Evolutionary conservation across 2,888 invertebrate species (phyloP).

Genomic region (Spodoptera picta): DNA sequence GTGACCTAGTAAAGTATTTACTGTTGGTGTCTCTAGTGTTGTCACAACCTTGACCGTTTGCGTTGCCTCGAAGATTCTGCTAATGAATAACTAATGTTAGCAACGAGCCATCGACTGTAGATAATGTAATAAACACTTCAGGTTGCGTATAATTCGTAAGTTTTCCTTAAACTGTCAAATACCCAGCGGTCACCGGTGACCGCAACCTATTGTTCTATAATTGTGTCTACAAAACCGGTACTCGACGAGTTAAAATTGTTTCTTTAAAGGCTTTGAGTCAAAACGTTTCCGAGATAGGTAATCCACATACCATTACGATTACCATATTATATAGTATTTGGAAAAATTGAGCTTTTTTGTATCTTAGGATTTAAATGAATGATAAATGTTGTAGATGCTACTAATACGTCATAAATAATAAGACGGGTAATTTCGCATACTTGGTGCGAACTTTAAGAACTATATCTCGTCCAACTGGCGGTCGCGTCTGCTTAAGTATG

Average conservation of each 20-base stretch:
- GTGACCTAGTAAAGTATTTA: constrained; percentile 72
- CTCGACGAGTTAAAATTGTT: too few species aligned
- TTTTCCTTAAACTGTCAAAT: too few species aligned
- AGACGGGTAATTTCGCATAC: constrained; percentile 38
- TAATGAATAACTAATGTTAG: constrained; percentile 59
- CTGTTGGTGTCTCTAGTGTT: constrained; percentile 57
- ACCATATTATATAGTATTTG: constrained; percentile 17
- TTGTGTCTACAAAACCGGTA: too few species aligned
- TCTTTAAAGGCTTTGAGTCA: constrained; percentile 32
- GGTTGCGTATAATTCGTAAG: constrained; percentile 30
- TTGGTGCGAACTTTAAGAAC: constrained; percentile 59
- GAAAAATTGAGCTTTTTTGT: constrained; percentile 21
- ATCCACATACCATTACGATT: constrained; percentile 34
- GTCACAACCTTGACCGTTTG: constrained; percentile 73
- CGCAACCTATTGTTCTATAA: too few species aligned
- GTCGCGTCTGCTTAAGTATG: constrained; percentile 69
- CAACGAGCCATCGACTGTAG: constrained; percentile 21
- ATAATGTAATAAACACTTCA: constrained; percentile 17
- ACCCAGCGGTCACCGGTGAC: too few species aligned
- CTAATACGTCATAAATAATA: background rate
- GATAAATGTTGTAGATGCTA: background rate
- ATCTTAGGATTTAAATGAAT: background rate
- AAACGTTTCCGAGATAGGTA: constrained; percentile 17
- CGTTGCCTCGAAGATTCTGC: constrained; percentile 52
- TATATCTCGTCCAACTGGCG: constrained; percentile 64